phyloP scores from a whole-genome alignment of 2,797 vertebrate species.

The Pangasius krempfi region DNA sequence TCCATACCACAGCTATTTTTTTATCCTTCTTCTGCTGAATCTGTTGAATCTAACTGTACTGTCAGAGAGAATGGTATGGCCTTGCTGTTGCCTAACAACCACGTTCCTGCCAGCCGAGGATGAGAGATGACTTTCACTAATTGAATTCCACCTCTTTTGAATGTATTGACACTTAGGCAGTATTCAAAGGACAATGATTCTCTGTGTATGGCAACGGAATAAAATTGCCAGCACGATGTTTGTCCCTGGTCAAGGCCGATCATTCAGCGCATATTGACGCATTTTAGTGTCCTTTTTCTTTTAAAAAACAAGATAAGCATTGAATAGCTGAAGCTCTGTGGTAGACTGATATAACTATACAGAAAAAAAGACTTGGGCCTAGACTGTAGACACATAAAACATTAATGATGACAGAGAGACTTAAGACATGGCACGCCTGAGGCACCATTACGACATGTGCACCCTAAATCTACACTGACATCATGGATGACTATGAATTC shows the following conservation, averaged over 20 bases:
- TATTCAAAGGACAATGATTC: conserved; percentile 48
- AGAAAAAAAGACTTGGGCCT: conserved; percentile 13
- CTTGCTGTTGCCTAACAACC: conserved; percentile 80
- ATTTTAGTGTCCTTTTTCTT: conserved; percentile 31
- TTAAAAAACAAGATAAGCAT: conserved; percentile 8
- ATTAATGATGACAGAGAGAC: conserved; percentile 4
- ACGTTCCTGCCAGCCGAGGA: conserved; percentile 51
- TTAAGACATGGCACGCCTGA: conserved; percentile 16
- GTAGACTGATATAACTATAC: conserved; percentile 4
- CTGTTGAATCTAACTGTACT: conserved; percentile 61
- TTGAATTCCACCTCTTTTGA: conserved; percentile 67
- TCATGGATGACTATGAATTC: conserved; percentile 33
- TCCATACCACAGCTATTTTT: conserved; percentile 38
- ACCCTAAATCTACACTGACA: conserved; percentile 30
- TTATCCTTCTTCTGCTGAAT: conserved; percentile 46
- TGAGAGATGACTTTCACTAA: conserved; percentile 63
- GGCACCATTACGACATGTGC: not conserved
- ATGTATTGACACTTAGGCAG: conserved; percentile 48
- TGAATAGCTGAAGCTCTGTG: conserved; percentile 22
- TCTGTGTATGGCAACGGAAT: conserved; percentile 35
- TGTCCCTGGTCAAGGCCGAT: conserved; percentile 47
- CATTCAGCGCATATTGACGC: conserved; percentile 23
- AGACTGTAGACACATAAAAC: conserved; percentile 29
- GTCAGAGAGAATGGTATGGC: conserved; percentile 66
- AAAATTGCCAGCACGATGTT: conserved; percentile 50